phyloP scores from a whole-genome alignment of 2,888 invertebrate species.

The Cosmia pyralina region DNA sequence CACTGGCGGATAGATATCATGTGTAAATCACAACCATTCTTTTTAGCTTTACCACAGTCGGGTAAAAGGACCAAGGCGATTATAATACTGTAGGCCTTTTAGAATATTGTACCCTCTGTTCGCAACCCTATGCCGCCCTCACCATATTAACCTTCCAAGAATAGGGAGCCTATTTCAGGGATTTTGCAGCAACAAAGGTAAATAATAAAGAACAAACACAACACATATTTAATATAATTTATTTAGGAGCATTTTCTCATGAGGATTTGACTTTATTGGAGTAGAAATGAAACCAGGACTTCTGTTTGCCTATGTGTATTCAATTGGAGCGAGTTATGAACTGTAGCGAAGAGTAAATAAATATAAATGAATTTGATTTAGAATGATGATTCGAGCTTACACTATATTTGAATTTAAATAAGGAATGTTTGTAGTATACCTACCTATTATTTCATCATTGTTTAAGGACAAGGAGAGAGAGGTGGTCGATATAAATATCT shows the following conservation, averaged over 20 bases:
- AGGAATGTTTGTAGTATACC: too few relatives aligned
- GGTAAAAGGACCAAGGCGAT: not conserved
- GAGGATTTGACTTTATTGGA: conserved; percentile 51
- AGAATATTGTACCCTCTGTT: conserved; percentile 3
- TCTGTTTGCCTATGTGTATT: conserved; percentile 31
- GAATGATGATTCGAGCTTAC: not conserved
- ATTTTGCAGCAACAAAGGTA: conserved; percentile 23
- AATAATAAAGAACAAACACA: conserved; percentile 33
- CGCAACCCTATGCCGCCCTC: not conserved
- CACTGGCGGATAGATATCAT: too few relatives aligned
- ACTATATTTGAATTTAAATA: conserved; percentile 4
- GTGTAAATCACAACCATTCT: not conserved
- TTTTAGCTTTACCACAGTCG: not conserved
- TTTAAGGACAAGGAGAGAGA: too few relatives aligned
- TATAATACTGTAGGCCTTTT: not conserved
- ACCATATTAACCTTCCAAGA: not conserved
- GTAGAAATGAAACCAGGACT: conserved; percentile 48
- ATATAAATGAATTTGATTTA: conserved; percentile 17
- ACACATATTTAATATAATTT: conserved; percentile 51
- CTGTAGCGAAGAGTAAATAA: conserved; percentile 37
- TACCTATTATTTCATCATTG: too few relatives aligned
- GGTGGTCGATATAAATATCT: not conserved
- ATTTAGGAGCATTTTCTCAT: conserved; percentile 54
- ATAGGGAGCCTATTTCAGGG: conserved; percentile 12
- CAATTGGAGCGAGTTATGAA: conserved; percentile 19